phyloP scores from a whole-genome alignment of 2,888 invertebrate species.

The Oscheius sp. region DNA sequence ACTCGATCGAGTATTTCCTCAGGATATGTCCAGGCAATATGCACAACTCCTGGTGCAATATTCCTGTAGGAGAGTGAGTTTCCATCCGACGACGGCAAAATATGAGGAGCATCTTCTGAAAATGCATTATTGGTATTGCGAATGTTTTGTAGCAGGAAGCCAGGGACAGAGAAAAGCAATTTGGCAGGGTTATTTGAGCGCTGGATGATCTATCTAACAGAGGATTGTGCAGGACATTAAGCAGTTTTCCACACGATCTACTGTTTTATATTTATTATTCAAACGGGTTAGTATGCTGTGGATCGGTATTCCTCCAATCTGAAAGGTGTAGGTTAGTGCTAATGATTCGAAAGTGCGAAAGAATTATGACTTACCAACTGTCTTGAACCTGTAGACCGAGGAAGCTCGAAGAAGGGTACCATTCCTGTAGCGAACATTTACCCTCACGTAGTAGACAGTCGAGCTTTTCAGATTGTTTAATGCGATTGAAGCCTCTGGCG shows the following conservation, averaged over 20 bases:
- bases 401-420: constrained; percentile 66
- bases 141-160: background rate
- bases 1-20: constrained; percentile 57
- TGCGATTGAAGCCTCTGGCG: constrained; percentile 57
- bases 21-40: constrained; percentile 65
- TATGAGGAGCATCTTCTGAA: constrained; percentile 32
- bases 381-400: constrained; percentile 68
- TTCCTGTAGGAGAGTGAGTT: constrained; percentile 66
- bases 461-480: constrained; percentile 61
- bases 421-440: constrained; percentile 64
- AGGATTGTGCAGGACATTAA: background rate
- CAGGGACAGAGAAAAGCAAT: constrained; percentile 1
- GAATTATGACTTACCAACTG: constrained; percentile 53
- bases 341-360: background rate
- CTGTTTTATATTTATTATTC: constrained; percentile 25
- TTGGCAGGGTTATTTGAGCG: background rate
- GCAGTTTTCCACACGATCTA: background rate
- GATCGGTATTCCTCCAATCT: constrained; percentile 32
- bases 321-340: constrained; percentile 8
- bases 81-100: constrained; percentile 46
- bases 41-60: constrained; percentile 63
- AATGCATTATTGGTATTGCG: background rate
- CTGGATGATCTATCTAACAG: constrained; percentile 18
- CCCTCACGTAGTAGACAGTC: constrained; percentile 69
- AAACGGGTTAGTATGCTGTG: constrained; percentile 32